A percentile compares a stretch with the other conserved stretches of the same genome.
Evolutionary conservation across 1,140 invertebrate genomes (phyloP).

Genomic region (Spodoptera frugiperda): DNA sequence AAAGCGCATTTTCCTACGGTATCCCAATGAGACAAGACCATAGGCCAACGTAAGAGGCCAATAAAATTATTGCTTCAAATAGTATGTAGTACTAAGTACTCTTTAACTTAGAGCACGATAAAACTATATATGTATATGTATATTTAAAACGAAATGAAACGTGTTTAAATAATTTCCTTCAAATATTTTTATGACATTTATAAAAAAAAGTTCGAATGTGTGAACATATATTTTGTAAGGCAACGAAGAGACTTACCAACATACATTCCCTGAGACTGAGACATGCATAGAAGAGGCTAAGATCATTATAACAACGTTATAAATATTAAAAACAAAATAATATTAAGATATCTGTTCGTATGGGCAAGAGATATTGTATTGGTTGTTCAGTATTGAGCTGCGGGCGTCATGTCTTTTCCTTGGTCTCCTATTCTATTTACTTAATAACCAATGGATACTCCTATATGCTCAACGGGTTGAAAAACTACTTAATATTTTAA

Average conservation of each 20-base stretch:
- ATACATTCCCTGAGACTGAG: slow-evolving; percentile 85
- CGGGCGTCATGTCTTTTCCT: no score
- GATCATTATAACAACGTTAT: slow-evolving; percentile 61
- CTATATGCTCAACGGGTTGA: no score
- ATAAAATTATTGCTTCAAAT: slow-evolving; percentile 73
- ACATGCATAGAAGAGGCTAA: slow-evolving; percentile 79
- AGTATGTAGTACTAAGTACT: slow-evolving; percentile 72
- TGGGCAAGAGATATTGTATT: slow-evolving; percentile 16
- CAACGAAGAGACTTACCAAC: slow-evolving; percentile 84
- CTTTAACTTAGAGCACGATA: slow-evolving; percentile 54
- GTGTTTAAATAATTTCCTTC: slow-evolving; percentile 71
- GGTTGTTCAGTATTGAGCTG: not conserved
- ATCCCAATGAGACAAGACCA: no score
- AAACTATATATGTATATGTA: slow-evolving; percentile 50
- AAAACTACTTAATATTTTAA: no score
- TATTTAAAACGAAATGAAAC: slow-evolving; percentile 48
- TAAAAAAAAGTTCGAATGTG: slow-evolving; percentile 73
- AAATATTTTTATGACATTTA: slow-evolving; percentile 80
- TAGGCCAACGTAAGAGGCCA: slow-evolving; percentile 65
- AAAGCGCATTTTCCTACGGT: no score
- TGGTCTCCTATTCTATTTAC: no score
- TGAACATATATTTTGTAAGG: slow-evolving; percentile 81
- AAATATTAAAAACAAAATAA: slow-evolving; percentile 60
- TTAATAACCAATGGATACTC: no score
- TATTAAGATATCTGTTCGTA: slow-evolving; percentile 39